Conservation (phyloP, 2,797 vertebrate genomes). For the Eulemur mongoz region DNA sequence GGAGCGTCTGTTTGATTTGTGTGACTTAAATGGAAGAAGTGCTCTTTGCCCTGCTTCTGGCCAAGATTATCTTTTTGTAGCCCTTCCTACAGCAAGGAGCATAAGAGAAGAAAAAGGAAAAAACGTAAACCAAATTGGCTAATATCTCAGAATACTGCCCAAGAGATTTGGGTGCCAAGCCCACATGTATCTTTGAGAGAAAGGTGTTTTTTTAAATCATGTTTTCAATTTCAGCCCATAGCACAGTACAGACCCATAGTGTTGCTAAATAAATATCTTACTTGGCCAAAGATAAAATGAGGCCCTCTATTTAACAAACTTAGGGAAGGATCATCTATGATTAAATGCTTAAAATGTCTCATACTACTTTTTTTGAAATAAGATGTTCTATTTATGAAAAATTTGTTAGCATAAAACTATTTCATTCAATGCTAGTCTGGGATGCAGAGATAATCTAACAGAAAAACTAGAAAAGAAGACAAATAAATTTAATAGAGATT, state of each 20-base stretch:
- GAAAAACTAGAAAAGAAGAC: neutral
- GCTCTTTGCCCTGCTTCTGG: neutral
- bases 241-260: neutral
- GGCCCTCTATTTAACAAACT: neutral
- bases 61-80: neutral
- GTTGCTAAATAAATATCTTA: neutral
- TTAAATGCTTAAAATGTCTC: neutral
- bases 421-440: neutral
- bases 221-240: neutral
- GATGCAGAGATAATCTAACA: neutral
- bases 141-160: neutral
- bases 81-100: neutral
- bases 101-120: neutral
- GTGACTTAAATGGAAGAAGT: neutral
- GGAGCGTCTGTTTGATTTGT: fast-evolving
- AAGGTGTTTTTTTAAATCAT: neutral
- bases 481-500: neutral
- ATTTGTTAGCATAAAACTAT: neutral
- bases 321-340: neutral
- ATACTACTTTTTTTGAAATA: neutral
- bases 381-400: neutral
- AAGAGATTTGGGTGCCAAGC: neutral
- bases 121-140: neutral
- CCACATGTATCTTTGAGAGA: neutral
- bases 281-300: neutral